Conservation (phyloP, 2,797 vertebrate species). For the Typhlichthys subterraneus region DNA sequence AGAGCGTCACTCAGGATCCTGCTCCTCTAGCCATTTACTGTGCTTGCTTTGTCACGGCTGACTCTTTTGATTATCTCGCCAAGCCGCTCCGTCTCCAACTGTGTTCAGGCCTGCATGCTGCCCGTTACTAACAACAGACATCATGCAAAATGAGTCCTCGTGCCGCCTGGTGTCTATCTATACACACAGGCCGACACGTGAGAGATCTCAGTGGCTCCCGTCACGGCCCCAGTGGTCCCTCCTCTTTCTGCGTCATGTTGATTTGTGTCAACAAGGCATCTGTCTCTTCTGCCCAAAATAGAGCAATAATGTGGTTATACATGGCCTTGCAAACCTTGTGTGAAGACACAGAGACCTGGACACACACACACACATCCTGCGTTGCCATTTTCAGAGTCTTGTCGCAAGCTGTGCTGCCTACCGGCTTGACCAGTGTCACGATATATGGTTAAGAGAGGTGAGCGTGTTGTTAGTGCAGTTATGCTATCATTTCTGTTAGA, state of each 20-base stretch:
- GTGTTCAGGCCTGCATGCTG: conserved; percentile 49
- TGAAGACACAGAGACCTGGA: background rate
- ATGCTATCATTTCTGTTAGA: conserved; percentile 27
- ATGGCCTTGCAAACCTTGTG: conserved; percentile 14
- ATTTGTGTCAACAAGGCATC: conserved; percentile 68
- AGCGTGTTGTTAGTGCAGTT: conserved; percentile 40
- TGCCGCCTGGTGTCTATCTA: conserved; percentile 15
- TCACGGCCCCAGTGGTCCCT: conserved; percentile 16
- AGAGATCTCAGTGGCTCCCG: background rate
- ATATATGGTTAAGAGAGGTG: conserved; percentile 42
- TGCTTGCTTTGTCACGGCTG: conserved; percentile 61
- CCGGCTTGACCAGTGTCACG: conserved; percentile 41
- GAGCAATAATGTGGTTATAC: conserved; percentile 38
- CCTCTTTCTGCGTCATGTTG: conserved; percentile 46
- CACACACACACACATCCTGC: conserved; percentile 43
- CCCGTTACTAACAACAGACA: conserved; percentile 15
- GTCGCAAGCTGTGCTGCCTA: conserved; percentile 55
- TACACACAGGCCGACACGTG: conserved; percentile 1
- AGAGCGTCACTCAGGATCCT: conserved; percentile 1
- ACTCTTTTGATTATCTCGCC: conserved; percentile 80
- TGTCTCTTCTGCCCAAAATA: conserved; percentile 64
- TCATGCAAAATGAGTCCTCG: background rate
- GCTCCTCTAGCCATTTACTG: conserved; percentile 42
- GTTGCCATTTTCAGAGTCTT: conserved; percentile 56
- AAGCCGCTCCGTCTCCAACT: conserved; percentile 62